phyloP scores from a whole-genome alignment of 2,113 vertebrate species.

The Phyllostomus hastatus region DNA sequence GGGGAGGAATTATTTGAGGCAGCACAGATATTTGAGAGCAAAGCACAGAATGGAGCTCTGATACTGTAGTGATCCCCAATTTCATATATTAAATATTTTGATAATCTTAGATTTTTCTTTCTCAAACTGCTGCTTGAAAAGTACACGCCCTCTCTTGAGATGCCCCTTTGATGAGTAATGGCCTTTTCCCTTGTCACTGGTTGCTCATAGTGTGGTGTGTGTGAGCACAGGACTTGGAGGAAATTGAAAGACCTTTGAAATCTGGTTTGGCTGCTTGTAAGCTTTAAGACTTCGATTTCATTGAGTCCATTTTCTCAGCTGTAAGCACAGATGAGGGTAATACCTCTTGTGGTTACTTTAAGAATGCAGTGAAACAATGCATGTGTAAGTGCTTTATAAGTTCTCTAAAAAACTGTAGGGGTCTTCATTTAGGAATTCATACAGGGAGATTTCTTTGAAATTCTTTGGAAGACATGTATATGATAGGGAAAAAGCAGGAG shows the following conservation, averaged over 20 bases:
- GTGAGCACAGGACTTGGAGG: background rate
- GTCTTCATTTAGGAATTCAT: background rate
- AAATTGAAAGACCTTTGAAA: background rate
- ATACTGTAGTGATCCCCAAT: conserved; percentile 12
- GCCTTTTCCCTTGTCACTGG: background rate
- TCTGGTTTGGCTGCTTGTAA: background rate
- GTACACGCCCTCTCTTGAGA: background rate
- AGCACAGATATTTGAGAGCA: conserved; percentile 48
- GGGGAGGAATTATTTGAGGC: background rate
- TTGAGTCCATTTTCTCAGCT: background rate
- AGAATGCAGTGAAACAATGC: background rate
- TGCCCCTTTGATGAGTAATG: background rate
- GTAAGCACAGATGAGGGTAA: background rate
- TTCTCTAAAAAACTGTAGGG: background rate
- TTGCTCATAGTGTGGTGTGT: background rate
- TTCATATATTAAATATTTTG: conserved; percentile 26
- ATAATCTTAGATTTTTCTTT: conserved; percentile 14
- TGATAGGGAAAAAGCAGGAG: background rate
- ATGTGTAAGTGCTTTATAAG: background rate
- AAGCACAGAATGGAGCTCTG: conserved; percentile 60
- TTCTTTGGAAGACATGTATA: background rate
- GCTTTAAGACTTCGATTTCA: background rate
- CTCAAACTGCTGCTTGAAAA: background rate
- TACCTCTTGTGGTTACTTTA: background rate
- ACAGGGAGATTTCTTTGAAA: background rate